Evolutionary conservation across 2,888 invertebrate species (phyloP), one percentile per base, ranked within the genome.

Genomic region (Synanthedon tipuliformis): DNA sequence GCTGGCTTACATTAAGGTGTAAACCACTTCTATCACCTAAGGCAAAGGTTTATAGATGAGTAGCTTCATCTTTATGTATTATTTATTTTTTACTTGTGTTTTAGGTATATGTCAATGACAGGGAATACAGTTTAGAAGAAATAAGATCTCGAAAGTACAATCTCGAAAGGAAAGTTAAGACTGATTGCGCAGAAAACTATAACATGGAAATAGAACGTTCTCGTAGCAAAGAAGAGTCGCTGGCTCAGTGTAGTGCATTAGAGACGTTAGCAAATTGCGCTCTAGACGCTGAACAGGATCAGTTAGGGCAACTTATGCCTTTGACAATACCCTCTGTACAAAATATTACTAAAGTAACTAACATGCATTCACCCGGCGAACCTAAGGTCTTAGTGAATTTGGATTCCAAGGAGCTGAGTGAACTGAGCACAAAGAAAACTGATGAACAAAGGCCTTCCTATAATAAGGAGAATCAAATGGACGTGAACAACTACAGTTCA

Each of bases 121-220:
- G 88, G 59, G 95, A 95, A 83, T 91, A 89, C 76, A 92, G 93
- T 71, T 90, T 94, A 81, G 95, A 95, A 83, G 94, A 95, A 85
- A 87, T 95, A 60, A 87, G 91, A 65, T 91, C 92, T 56, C 82
- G 87, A 62, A 87, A 88, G 69, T 92, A 90, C 71, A 77, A 71
- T 65, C 65, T 85, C 68, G 69, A 75, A 65, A 77, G 62, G 61
- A 72, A 69, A 68, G 56, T 53, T 51, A 80, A 79, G 71, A 68
- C 71, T 69, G 79, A 78, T 68, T 65, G 60, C 56, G 59, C 66
- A 59, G 75, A 75, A 64, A 61, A 60, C 55, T 62, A 62, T 10
- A n/a, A n/a, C n/a, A 64, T 71, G 61, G 63, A 65, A 55, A 73
- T 74, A 57, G 71, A 70, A 56, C 69, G 64, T 56, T 75, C 73